phyloP scores from a whole-genome alignment of 2,888 invertebrate species.

The Melinaea menophilus region DNA sequence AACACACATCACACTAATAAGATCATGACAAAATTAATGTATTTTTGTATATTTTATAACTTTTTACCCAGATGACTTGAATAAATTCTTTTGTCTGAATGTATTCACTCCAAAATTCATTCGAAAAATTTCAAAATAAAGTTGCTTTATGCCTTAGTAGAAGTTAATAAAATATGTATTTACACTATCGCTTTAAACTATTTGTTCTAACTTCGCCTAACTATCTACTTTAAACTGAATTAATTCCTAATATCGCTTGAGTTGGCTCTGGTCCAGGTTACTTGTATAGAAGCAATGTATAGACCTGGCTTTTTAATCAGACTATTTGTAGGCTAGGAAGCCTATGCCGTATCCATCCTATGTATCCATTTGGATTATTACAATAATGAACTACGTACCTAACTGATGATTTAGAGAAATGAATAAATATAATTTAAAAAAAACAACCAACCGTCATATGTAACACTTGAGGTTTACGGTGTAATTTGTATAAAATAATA shows the following conservation, averaged over 20 bases:
- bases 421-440: not conserved
- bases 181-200: not conserved
- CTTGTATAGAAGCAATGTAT: not conserved
- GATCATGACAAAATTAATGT: too few relatives aligned
- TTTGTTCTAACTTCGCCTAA: not conserved
- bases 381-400: too few relatives aligned
- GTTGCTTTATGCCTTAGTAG: not conserved
- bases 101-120: too few relatives aligned
- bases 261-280: not conserved
- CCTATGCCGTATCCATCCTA: not conserved
- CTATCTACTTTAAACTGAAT: slow-evolving; percentile 5
- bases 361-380: not conserved
- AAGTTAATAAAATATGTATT: not conserved
- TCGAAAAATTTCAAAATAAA: too few relatives aligned
- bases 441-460: not conserved
- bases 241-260: slow-evolving; percentile 2
- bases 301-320: slow-evolving; percentile 8
- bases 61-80: too few relatives aligned
- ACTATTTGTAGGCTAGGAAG: not conserved
- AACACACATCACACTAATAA: too few relatives aligned
- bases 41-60: too few relatives aligned
- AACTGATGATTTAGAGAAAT: too few relatives aligned
- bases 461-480: not conserved
- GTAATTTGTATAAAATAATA: slow-evolving; percentile 5
- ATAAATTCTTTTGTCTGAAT: too few relatives aligned